phyloP scores from a whole-genome alignment of 2,113 vertebrate species.

The Dicrurus megarhynchus region DNA sequence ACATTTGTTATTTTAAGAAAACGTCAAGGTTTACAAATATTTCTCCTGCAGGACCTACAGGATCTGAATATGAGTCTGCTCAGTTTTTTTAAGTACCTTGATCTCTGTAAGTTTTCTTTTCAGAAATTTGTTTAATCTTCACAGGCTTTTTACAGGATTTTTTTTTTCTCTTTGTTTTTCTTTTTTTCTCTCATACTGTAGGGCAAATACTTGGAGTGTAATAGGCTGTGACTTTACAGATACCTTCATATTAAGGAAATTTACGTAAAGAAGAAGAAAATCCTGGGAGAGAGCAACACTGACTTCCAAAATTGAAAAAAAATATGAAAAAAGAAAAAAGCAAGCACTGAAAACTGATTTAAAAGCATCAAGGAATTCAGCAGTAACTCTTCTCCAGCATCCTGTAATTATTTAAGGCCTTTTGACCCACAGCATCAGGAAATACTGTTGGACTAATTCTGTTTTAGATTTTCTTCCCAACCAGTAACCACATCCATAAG shows the following conservation, averaged over 20 bases:
- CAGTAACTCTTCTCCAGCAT: conserved; percentile 23
- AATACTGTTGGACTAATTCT: conserved; percentile 56
- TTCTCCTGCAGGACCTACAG: not conserved
- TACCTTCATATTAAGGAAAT: conserved; percentile 12
- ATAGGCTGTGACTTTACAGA: conserved; percentile 48
- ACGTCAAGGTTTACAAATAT: not conserved
- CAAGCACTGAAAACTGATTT: conserved; percentile 70
- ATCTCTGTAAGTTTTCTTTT: not conserved
- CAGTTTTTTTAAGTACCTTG: not conserved
- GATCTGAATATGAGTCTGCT: not conserved
- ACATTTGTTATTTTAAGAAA: not conserved
- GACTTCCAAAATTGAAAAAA: conserved; percentile 4
- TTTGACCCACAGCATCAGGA: conserved; percentile 15
- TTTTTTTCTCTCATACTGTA: conserved; percentile 36
- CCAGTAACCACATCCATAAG: conserved; percentile 22
- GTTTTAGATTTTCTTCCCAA: conserved; percentile 49
- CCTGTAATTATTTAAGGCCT: conserved; percentile 46
- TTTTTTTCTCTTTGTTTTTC: not conserved
- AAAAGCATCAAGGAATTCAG: conserved; percentile 28
- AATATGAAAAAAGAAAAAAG: not conserved
- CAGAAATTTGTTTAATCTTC: not conserved
- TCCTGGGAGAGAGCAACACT: conserved; percentile 33
- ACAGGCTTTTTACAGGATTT: not conserved
- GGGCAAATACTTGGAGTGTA: conserved; percentile 60
- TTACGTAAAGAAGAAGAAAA: conserved; percentile 49